These are phyloP conservation scores for Dicerorhinus sumatrensis DNA, from an alignment of 2,113 vertebrate genomes.

Conservation along the genomic window DNA sequence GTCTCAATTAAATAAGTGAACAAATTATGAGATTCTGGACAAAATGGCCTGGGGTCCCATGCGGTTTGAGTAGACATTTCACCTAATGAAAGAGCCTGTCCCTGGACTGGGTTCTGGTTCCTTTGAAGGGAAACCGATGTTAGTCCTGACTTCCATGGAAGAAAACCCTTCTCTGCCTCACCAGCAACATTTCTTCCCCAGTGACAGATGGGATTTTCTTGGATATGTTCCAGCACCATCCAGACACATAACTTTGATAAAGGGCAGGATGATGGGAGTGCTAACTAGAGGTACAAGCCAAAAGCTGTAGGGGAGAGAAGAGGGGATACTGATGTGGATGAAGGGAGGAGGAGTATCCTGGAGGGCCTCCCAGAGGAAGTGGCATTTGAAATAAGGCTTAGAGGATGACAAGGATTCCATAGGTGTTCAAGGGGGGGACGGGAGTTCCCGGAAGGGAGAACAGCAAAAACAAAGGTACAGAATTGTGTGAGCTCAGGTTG, in stretches of 20 bases:
- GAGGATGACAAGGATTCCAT: background rate
- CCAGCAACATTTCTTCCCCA: background rate
- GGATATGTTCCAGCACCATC: background rate
- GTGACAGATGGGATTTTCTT: background rate
- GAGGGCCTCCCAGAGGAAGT: background rate
- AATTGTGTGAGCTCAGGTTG: background rate
- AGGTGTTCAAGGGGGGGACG: background rate
- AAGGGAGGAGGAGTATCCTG: background rate
- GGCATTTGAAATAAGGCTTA: background rate
- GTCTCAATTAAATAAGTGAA: background rate
- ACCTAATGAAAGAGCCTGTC: background rate
- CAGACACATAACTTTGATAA: conserved; percentile 19
- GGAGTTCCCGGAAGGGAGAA: background rate
- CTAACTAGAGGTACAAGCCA: background rate
- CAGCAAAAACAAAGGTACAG: background rate
- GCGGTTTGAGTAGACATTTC: background rate
- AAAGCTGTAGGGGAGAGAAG: background rate
- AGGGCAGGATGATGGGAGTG: background rate
- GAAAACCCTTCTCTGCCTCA: background rate
- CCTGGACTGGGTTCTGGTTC: background rate
- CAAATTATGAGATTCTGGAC: background rate
- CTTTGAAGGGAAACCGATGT: background rate
- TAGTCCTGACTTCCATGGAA: background rate
- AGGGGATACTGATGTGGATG: background rate
- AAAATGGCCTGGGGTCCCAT: background rate